phyloP scores from a whole-genome alignment of 2,113 vertebrate species.

The Carlito syrichta region DNA sequence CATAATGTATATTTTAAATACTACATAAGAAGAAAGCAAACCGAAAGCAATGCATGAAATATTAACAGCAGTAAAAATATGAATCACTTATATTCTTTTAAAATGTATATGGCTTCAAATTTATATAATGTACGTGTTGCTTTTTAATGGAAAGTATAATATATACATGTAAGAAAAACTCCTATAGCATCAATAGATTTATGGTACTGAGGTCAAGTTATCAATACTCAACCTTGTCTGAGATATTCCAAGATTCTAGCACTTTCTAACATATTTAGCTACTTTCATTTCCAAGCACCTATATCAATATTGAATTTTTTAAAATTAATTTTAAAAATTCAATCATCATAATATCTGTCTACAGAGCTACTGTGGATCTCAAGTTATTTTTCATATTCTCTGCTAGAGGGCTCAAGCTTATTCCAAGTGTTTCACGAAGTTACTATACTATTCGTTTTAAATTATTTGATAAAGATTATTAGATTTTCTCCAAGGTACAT shows the following conservation, averaged over 20 bases:
- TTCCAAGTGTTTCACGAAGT: not conserved
- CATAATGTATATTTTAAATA: not conserved
- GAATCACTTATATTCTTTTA: not conserved
- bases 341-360: not conserved
- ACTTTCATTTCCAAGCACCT: not conserved
- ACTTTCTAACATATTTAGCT: not conserved
- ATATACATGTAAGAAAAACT: not conserved
- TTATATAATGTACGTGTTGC: not conserved
- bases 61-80: not conserved
- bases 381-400: not conserved
- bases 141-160: not conserved
- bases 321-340: not conserved
- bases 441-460: not conserved
- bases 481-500: not conserved
- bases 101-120: not conserved
- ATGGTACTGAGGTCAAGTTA: not conserved
- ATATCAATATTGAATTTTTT: not conserved
- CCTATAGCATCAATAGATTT: not conserved
- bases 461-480: constrained; percentile 24
- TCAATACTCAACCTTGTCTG: not conserved
- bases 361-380: not conserved
- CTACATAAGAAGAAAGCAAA: not conserved
- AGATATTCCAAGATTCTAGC: not conserved
- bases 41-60: not conserved
- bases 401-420: not conserved